Conservation (phyloP, 2,888 invertebrate species). For the Tiliacea aurago region DNA sequence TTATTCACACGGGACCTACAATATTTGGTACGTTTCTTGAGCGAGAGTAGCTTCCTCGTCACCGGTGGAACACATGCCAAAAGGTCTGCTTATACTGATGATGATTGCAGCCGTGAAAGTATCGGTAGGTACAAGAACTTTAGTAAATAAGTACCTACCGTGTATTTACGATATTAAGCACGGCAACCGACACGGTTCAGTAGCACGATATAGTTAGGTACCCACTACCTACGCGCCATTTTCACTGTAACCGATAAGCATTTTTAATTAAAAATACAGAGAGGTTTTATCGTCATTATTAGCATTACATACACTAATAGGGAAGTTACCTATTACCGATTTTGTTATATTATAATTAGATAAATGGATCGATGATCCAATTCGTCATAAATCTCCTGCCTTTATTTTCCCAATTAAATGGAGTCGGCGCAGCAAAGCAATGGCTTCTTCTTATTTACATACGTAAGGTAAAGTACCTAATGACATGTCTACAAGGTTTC, state of each 20-base stretch:
- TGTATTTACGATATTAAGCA: constrained; percentile 50
- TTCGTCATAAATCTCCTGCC: neutral
- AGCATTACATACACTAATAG: neutral
- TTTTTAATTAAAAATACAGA: constrained; percentile 48
- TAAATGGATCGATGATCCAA: neutral
- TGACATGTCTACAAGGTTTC: too few species aligned
- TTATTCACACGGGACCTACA: too few species aligned
- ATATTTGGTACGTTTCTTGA: too few species aligned
- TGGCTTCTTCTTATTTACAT: too few species aligned
- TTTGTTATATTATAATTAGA: neutral
- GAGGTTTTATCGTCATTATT: constrained; percentile 21
- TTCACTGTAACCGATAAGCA: constrained; percentile 38
- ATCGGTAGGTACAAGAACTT: neutral
- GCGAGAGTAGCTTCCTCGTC: too few species aligned
- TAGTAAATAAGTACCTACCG: neutral
- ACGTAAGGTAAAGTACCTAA: too few species aligned
- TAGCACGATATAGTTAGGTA: constrained; percentile 19
- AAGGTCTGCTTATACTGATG: neutral
- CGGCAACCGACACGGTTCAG: constrained; percentile 51
- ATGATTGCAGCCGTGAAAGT: neutral
- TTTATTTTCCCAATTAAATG: neutral
- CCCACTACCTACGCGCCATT: neutral
- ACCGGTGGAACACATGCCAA: neutral
- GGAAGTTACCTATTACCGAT: neutral
- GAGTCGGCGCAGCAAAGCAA: neutral